Evolutionary conservation across 2,113 vertebrate species (phyloP).

Genomic region (Oxyura jamaicensis): DNA sequence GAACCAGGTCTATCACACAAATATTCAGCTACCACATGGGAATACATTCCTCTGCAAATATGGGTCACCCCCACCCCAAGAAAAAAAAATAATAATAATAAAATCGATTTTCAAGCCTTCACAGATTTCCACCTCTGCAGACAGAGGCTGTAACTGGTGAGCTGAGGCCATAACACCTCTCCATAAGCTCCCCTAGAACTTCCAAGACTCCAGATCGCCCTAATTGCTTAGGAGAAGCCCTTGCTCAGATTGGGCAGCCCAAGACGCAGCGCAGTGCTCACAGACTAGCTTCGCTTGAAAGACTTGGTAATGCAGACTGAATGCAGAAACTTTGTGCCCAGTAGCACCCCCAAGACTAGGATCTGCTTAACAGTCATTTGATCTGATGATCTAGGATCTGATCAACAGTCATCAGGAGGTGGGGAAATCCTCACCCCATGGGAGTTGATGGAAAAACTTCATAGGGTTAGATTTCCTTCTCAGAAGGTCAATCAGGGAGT

Average conservation of each 20-base stretch:
- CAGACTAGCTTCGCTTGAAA: neutral
- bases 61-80: neutral
- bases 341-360: neutral
- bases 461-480: neutral
- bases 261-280: neutral
- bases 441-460: neutral
- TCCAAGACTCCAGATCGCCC: neutral
- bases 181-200: neutral
- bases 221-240: neutral
- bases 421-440: neutral
- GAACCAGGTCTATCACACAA: fast-evolving
- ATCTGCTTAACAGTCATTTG: neutral
- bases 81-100: neutral
- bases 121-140: neutral
- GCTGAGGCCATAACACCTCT: neutral
- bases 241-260: neutral
- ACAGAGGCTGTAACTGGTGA: neutral
- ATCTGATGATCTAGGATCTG: too few species aligned
- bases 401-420: neutral
- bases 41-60: neutral
- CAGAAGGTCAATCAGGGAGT: neutral
- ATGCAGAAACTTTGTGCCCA: neutral
- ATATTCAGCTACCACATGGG: neutral
- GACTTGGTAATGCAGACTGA: neutral
- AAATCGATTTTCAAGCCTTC: neutral